These are phyloP conservation scores for Xenopus borealis DNA, from an alignment of 2,113 vertebrate genomes.

Conservation along the genomic window DNA sequence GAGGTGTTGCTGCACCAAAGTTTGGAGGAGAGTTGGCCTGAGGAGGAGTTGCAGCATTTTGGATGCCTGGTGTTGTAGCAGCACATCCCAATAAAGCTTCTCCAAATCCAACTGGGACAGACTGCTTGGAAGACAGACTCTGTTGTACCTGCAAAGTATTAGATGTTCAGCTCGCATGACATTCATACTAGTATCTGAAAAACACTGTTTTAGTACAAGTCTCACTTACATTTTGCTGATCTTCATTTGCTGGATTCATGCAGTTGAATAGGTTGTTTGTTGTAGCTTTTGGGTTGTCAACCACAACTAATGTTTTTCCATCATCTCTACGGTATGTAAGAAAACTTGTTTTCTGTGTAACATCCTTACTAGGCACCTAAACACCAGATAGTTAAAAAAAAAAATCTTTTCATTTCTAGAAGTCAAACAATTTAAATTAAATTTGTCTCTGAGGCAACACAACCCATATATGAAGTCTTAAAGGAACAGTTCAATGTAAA, in stretches of 20 bases:
- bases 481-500: too few species aligned
- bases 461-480: too few species aligned
- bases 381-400: too few species aligned
- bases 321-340: constrained; percentile 39
- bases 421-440: too few species aligned
- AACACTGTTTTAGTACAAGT: too few species aligned
- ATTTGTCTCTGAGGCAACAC: too few species aligned
- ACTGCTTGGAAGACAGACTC: constrained; percentile 57
- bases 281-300: constrained; percentile 31
- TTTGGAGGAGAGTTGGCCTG: constrained; percentile 69
- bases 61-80: constrained; percentile 63
- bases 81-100: constrained; percentile 69
- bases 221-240: constrained; percentile 46
- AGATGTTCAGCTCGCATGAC: background rate
- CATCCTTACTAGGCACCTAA: background rate
- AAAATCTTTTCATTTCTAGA: too few species aligned
- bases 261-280: constrained; percentile 1
- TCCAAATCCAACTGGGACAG: constrained; percentile 63
- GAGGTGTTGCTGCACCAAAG: constrained; percentile 67
- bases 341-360: constrained; percentile 15
- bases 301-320: constrained; percentile 43
- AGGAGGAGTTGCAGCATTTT: constrained; percentile 62
- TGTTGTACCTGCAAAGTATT: constrained; percentile 55
- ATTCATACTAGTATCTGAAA: too few species aligned
- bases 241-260: constrained; percentile 11